Conservation (phyloP, 2,888 invertebrate genomes). For the Neoitamus cyanurus region DNA sequence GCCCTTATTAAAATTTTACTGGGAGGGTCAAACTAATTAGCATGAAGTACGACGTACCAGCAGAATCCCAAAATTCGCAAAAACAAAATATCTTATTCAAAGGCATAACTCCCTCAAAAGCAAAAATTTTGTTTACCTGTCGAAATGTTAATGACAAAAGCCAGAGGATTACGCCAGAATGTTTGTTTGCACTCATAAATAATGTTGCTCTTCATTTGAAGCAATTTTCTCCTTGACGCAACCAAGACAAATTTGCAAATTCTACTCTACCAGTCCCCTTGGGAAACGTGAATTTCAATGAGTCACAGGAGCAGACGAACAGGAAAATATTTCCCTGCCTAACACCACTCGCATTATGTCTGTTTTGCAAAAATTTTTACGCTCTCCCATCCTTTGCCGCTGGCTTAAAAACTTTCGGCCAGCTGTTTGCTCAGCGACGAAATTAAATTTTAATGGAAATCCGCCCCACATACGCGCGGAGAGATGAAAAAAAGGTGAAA, state of each 20-base stretch:
- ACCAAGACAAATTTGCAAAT: background rate
- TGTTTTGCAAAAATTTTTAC: background rate
- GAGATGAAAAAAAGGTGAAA: background rate
- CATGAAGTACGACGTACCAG: background rate
- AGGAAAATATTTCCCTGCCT: background rate
- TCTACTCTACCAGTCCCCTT: background rate
- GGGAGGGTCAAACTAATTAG: background rate
- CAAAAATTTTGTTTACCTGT: background rate
- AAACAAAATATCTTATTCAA: background rate
- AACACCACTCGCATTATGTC: background rate
- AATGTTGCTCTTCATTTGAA: background rate
- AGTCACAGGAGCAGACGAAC: background rate
- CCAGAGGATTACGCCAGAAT: background rate
- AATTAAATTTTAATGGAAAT: conserved; percentile 5
- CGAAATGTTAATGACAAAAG: background rate
- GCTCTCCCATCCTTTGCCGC: background rate
- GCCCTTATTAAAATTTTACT: background rate
- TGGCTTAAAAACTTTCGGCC: background rate
- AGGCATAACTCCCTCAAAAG: background rate
- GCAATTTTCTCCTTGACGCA: background rate
- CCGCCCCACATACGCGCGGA: background rate
- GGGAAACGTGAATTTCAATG: background rate
- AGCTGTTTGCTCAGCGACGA: background rate
- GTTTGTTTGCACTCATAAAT: background rate
- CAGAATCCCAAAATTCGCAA: background rate